These are phyloP conservation scores for Jacana jacana DNA, from an alignment of 2,113 vertebrate species.

Conservation along the genomic window DNA sequence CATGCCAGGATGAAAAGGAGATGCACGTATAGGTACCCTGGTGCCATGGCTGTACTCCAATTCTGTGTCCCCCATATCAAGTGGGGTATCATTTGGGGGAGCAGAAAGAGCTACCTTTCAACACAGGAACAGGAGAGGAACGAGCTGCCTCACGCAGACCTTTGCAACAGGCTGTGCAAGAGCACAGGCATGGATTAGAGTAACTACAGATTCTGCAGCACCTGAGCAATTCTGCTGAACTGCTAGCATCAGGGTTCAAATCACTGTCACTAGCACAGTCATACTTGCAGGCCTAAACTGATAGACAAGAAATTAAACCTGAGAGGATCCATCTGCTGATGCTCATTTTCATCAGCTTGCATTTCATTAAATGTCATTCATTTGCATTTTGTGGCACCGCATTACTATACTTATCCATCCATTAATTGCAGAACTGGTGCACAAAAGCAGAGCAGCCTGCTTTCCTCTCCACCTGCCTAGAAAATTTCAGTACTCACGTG, in stretches of 20 bases:
- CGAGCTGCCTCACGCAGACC: neutral
- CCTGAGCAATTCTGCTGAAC: neutral
- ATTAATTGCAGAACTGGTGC: neutral
- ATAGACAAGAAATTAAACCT: neutral
- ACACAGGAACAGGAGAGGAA: neutral
- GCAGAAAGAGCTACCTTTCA: neutral
- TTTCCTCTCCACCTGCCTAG: neutral
- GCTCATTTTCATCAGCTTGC: neutral
- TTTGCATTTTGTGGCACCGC: neutral
- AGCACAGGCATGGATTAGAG: neutral
- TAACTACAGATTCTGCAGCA: neutral
- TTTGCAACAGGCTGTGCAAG: neutral
- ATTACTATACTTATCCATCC: neutral
- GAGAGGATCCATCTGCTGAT: neutral
- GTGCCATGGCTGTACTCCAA: neutral
- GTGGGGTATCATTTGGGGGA: neutral
- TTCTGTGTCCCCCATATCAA: neutral
- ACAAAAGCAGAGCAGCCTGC: neutral
- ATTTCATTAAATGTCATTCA: neutral
- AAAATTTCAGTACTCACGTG: neutral
- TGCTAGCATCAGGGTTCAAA: neutral
- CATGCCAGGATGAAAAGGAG: neutral
- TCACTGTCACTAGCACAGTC: accelerated
- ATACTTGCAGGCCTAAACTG: neutral
- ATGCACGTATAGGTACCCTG: neutral